Base-by-base conservation (phyloP, 2,113 vertebrate genomes). In the Mastomys natalensis region DNA sequence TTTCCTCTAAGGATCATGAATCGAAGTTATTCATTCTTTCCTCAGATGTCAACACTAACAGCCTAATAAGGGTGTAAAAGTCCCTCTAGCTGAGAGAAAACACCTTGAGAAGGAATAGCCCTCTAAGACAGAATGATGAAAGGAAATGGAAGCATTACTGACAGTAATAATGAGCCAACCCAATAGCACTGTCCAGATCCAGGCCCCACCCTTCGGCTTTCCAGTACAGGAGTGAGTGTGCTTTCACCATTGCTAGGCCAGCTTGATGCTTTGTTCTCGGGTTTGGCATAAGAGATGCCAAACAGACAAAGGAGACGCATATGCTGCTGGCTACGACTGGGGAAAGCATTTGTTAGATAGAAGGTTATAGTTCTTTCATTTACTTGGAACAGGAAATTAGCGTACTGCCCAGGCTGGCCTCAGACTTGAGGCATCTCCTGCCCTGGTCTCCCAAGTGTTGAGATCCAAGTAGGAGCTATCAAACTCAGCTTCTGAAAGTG, bases 131-230 rank as follows among this genome's bases (percentile, higher is more conserved):
- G 64, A 55, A n/a, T 40, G 81, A 74, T n/a, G 21, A 53, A 43
- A 81, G 60, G n/a, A 95, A 80, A 87, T 12, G 29, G 53, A 62
- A 53, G 72, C 62, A 86, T 8, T 81, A 55, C 0, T 62, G 45
- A 92, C 31, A 94, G 60, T 84, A 60, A 55, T 68, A 91, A 97
- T 66, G 58, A 91, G 22, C n/a, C 85, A 64, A 92, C 89, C 24
- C 70, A 95, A 34, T 40, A 90, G 87, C 64, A n/a, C 73, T 87
- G 7, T 73, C 45, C 87, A 93, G 87, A 93, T 7, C 84, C 64
- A 51, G 64, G 87, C 17, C 55, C 21, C 78, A 43, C 5, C 29
- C 11, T 37, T 45, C 0, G 1, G 62, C 26, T 68, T 8, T 76
- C 58, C 22, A 87, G 43, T 87, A 84, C 0, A 88, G n/a, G 86